These are phyloP conservation scores for Apocrypta bakeri DNA, from an alignment of 1,140 invertebrate genomes.

Conservation along the genomic window DNA sequence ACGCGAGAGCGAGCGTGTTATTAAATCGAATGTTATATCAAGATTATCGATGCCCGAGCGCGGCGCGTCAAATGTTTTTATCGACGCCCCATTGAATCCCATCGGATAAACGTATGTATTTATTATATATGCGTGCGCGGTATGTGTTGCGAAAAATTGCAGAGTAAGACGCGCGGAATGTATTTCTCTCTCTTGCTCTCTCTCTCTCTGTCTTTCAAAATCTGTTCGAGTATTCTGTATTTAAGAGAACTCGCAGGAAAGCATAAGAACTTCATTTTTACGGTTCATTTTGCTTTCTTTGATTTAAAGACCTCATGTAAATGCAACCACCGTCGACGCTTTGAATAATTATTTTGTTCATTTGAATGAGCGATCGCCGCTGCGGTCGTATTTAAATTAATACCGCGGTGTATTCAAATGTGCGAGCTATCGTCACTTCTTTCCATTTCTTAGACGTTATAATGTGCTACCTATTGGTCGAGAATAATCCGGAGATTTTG, in stretches of 20 bases:
- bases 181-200: background rate
- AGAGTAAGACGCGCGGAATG: background rate
- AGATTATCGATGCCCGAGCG: conserved; percentile 56
- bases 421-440: background rate
- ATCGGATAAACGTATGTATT: conserved; percentile 36
- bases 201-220: background rate
- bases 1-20: conserved; percentile 3
- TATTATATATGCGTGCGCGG: conserved; percentile 27
- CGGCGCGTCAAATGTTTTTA: conserved; percentile 35
- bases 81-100: conserved; percentile 42
- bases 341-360: conserved; percentile 51
- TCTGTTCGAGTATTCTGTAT: conserved; percentile 1
- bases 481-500: background rate
- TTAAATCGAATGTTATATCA: conserved; percentile 39
- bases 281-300: background rate
- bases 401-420: conserved; percentile 27
- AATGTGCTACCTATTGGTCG: background rate
- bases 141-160: conserved; percentile 15
- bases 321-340: conserved; percentile 53
- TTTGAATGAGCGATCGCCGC: conserved; percentile 26
- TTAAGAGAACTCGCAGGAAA: background rate
- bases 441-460: background rate
- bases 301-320: conserved; percentile 18
- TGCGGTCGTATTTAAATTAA: conserved; percentile 41
- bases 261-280: background rate